Base-by-base conservation (phyloP, 2,888 invertebrate genomes). In the Caenorhabditis virilis region DNA sequence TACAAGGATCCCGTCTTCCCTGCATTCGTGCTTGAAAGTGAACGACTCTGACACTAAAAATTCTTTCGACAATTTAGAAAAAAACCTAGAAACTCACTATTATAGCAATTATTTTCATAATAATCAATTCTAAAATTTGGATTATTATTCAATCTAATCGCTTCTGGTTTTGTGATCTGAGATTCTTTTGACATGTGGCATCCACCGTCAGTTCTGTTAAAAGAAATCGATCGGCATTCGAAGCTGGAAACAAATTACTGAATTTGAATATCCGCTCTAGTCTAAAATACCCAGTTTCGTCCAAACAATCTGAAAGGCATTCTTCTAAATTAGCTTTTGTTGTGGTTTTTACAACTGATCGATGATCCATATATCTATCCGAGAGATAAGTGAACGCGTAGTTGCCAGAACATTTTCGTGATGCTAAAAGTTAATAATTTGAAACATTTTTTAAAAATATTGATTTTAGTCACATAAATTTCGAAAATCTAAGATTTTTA, bases 51-150 rank as follows among this genome's bases (percentile, higher is more conserved):
- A 76, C 54, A 79, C 77, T 77, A 68, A 48, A 78, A 72, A 35
- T 30, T 16, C 11, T 15, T 2, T 6, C 35, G 20, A 20, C 22
- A 42, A 9, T 20, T n/a, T 16, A n/a, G n/a, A n/a, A 16, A n/a
- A 16, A 2, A 25, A 25, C 23, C 9, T 23, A 18, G 33, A 23
- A 16, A 68, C 79, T 73, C 39, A 82, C 82, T 68, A 52, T 83
- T 83, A 53, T 76, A 79, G 55, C 83, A 83, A 60, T 80, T 82
- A 63, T 80, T 83, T 59, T 83, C 83, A 51, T 83, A 83, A 59
- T 83, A 83, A 54, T 83, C 83, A 30, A 83, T 79, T 7, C 83
- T 58, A 65, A 69, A 83, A 61, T 83, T 83, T 13, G 83, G 83
- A 48, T 83, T 82, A 68, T 80, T 83, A 66, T 83, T 83, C 48